A percentile compares a stretch with the other conserved stretches of the same genome.
Conservation (phyloP, 2,113 vertebrate species). For the Oceanodroma tethys region DNA sequence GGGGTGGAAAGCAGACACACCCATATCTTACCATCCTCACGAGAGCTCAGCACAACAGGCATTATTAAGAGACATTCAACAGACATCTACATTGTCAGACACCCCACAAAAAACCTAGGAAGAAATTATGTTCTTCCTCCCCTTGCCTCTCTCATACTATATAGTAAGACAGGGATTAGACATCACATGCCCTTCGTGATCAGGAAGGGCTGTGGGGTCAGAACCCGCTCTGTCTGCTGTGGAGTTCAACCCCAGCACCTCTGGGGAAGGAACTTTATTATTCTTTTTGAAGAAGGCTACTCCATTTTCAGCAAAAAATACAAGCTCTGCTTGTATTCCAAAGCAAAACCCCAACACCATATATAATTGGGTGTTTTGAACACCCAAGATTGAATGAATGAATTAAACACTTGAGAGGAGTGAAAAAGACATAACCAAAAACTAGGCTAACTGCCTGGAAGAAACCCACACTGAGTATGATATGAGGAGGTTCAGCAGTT, state of each 20-base stretch:
- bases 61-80: not conserved
- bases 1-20: not conserved
- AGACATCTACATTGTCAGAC: not conserved
- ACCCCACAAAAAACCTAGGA: not conserved
- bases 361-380: not conserved
- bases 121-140: not conserved
- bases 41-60: rapidly evolving
- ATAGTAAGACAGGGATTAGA: not conserved
- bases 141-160: not conserved
- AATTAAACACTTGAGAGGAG: not conserved
- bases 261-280: not conserved
- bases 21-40: too few species aligned
- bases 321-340: not conserved
- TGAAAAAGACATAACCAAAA: not conserved
- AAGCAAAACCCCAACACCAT: not conserved
- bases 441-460: not conserved
- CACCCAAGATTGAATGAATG: not conserved
- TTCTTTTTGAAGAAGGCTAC: not conserved
- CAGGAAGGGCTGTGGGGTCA: not conserved
- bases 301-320: not conserved
- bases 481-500: not conserved
- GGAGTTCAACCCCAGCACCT: not conserved
- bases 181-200: not conserved
- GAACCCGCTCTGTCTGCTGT: not conserved
- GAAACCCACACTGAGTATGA: not conserved